Percentiles rank a stretch among this genome's conserved stretches.
These are phyloP conservation scores for Centroberyx gerrardi DNA, from an alignment of 2,797 vertebrate species.

Conservation along the genomic window DNA sequence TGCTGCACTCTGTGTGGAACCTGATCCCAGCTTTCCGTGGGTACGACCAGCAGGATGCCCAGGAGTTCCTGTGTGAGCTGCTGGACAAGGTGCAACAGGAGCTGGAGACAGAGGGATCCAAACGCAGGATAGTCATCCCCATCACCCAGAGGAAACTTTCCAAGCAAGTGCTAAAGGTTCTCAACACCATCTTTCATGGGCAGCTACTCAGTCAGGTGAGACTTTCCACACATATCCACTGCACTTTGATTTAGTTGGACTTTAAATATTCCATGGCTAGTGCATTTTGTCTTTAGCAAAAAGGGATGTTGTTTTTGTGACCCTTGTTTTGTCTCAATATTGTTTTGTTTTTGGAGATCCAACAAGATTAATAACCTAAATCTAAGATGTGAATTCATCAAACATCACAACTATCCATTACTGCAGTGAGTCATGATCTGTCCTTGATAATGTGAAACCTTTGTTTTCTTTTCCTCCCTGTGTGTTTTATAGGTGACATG, in stretches of 20 bases:
- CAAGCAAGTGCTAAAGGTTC: conserved; percentile 98
- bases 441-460: not conserved
- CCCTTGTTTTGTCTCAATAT: no score
- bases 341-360: not conserved
- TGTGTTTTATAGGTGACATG: conserved; percentile 91
- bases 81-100: conserved; percentile 99
- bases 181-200: conserved; percentile 99
- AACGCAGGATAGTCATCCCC: conserved; percentile 95
- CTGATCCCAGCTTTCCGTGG: conserved; percentile 97
- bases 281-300: no score
- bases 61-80: conserved; percentile 98
- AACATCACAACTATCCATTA: no score
- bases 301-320: no score
- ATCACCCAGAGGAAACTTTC: conserved; percentile 98
- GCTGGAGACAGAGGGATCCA: conserved; percentile 94
- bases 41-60: conserved; percentile 98
- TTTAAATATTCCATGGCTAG: no score
- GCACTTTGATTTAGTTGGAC: not conserved
- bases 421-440: not conserved
- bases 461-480: not conserved
- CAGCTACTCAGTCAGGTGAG: conserved; percentile 99
- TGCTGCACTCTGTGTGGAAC: conserved; percentile 99
- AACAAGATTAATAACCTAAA: not conserved
- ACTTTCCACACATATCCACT: not conserved
- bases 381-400: not conserved